Conservation (phyloP, 2,888 invertebrate species). For the Ornithoptera alexandrae region DNA sequence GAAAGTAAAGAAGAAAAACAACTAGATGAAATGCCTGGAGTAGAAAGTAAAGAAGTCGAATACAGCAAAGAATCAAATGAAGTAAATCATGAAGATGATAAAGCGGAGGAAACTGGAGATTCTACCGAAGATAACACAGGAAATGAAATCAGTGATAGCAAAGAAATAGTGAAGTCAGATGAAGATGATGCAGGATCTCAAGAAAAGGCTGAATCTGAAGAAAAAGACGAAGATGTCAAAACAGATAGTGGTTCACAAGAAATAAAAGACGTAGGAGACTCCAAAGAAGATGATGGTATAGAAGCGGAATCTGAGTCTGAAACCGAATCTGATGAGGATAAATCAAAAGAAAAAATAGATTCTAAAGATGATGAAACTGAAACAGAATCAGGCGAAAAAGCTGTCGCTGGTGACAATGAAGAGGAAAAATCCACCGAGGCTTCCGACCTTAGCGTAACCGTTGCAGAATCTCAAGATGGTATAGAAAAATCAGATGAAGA, state of each 20-base stretch:
- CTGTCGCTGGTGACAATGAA: constrained; percentile 40
- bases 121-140: constrained; percentile 43
- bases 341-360: constrained; percentile 35
- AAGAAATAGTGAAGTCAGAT: constrained; percentile 45
- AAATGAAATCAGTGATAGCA: constrained; percentile 37
- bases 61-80: constrained; percentile 31
- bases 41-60: constrained; percentile 33
- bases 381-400: constrained; percentile 40
- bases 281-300: constrained; percentile 55
- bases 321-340: constrained; percentile 45
- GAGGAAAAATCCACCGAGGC: constrained; percentile 51
- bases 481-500: constrained; percentile 29
- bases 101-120: constrained; percentile 50
- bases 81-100: constrained; percentile 40
- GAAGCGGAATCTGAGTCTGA: constrained; percentile 52
- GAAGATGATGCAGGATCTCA: constrained; percentile 70
- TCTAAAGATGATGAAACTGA: constrained; percentile 40
- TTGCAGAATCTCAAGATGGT: constrained; percentile 34
- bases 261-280: constrained; percentile 46
- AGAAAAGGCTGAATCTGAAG: constrained; percentile 65
- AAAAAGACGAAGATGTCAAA: constrained; percentile 44
- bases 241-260: constrained; percentile 46
- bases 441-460: constrained; percentile 33
- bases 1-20: constrained; percentile 47
- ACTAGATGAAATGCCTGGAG: constrained; percentile 47